Base-by-base conservation (phyloP, 1,140 invertebrate species). In the Diorhabda sublineata region DNA sequence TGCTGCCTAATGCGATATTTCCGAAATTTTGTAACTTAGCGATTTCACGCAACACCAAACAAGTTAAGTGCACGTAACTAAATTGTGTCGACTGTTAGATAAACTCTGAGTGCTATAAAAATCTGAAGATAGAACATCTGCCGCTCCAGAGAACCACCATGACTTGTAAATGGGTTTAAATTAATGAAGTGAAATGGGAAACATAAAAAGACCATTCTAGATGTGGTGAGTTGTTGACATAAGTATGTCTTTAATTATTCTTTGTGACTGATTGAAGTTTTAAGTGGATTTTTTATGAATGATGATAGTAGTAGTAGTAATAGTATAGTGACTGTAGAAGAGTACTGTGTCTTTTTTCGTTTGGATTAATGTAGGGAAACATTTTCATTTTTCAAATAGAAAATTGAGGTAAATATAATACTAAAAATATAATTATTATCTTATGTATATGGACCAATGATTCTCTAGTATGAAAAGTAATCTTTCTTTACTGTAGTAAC, bases 161-260 rank as follows among this genome's bases (percentile, higher is more conserved):
- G 58, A 26, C 58, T 7, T 9, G 8, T 60, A 60, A 60, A 60
- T 60, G 58, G 42, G 42, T 26, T 11, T 26, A 60, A 60, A 60
- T 60, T 60, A 60, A 52, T 52, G 6, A 52, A 52, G 47, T 52
- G 47, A 6, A n/a, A 52, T 52, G n/a, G 47, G 47, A 52, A 52
- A n/a, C 47, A 52, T 52, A n/a, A 2, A 52, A 52, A 52, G 47
- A 52, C 6, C 47, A 52, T 52, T 52, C 47, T 52, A 52, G 47
- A 52, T 52, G 47, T 52, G 47, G 47, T 52, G 47, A 52, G 47
- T 52, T 52, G 47, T 52, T 52, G 47, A 52, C 47, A 52, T 6
- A 52, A 52, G 47, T 52, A 52, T n/a, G n/a, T 0, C n/a, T 52
- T 52, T 52, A 8, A 52, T 52, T 52, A 8, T 8, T n/a, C 6